These are phyloP conservation scores for Azemiops feae DNA, from an alignment of 2,113 vertebrate species.

Conservation along the genomic window DNA sequence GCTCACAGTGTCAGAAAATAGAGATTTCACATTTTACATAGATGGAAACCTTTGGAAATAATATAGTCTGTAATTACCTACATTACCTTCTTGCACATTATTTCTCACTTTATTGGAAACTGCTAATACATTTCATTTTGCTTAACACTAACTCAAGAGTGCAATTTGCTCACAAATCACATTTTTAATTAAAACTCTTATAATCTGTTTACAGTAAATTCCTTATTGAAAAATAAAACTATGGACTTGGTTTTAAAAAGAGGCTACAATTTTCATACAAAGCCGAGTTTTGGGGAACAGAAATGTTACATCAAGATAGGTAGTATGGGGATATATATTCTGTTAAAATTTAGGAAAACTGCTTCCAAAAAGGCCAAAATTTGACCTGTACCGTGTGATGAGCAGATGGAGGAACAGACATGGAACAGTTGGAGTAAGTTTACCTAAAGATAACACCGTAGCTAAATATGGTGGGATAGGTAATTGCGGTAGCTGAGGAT, in stretches of 20 bases:
- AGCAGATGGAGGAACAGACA: neutral
- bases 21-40: rapidly evolving
- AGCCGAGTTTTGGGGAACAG: neutral
- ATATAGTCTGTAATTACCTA: slow-evolving; percentile 35
- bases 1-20: neutral
- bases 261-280: neutral
- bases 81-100: slow-evolving; percentile 34
- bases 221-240: slow-evolving; percentile 1
- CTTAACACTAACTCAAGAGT: neutral
- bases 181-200: slow-evolving; percentile 16
- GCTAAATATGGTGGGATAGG: neutral
- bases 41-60: slow-evolving; percentile 15
- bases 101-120: slow-evolving; percentile 43
- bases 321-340: neutral
- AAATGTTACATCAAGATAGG: neutral
- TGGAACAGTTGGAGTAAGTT: neutral
- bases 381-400: neutral
- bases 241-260: neutral
- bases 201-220: neutral
- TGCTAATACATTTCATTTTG: slow-evolving; percentile 22
- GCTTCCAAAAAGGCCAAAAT: neutral
- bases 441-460: neutral
- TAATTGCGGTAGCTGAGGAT: neutral
- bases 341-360: neutral
- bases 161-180: neutral